Base-by-base conservation (phyloP, 2,797 vertebrate genomes). In the Capromys pilorides region DNA sequence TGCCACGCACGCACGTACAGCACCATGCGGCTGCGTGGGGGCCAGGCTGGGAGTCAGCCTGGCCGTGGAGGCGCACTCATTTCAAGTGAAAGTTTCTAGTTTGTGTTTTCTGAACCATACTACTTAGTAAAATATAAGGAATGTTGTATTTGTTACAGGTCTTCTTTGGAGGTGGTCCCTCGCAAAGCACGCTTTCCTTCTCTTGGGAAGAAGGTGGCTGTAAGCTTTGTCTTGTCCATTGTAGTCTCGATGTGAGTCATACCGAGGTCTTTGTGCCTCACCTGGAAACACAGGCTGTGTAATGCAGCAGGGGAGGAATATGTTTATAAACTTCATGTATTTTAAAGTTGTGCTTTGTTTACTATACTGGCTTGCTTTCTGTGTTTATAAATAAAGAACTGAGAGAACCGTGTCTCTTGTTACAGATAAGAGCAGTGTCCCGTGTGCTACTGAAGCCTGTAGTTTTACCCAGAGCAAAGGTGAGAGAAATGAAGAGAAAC, bases 81-180 rank as follows among this genome's bases (percentile, higher is more conserved):
- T 94, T 93, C 90, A 92, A 95, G 91, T 91, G 93, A 83, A 95
- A 73, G 78, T 95, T 96, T 95, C 92, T 75, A 92, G 91, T 91
- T 94, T 95, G 90, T 97, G 95, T 97, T 97, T 96, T 96, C 95
- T 95, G 94, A 97, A 93, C 69, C 87, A 82, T 96, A 96, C 78
- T 97, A 71, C 96, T 96, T 97, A 97, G 96, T 97, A 94, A 97
- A 97, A 97, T 96, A 95, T 39, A 83, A 94, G 82, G 77, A 77
- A 94, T 90, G 86, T 97, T 95, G 66, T 95, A 86, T 95, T 89
- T 94, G 86, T 95, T 94, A 62, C 10, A 87, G 96, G 95, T 96
- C 79, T 88, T 97, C 91, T 97, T 97, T 97, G 82, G 87, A 93
- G 77, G 45, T 96, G 71, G 81, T 33, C 90, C 18, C n/a, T 86